Evolutionary conservation across 2,888 invertebrate species (phyloP).

Genomic region (Chalcis sispes): DNA sequence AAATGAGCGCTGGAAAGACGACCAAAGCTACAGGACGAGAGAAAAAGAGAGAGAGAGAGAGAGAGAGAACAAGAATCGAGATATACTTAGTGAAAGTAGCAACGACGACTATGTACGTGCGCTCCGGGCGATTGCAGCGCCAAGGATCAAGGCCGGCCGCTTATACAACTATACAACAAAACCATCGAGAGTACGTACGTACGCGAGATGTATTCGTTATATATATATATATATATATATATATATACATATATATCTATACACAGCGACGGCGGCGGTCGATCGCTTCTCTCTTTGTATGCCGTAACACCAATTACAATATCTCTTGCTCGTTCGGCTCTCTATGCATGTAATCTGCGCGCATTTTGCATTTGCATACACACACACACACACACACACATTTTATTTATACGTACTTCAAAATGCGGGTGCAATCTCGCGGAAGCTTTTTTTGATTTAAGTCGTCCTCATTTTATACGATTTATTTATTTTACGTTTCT

Average conservation of each 20-base stretch:
- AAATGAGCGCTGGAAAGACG: no score
- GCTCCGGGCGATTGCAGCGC: conserved; percentile 72
- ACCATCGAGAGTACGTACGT: conserved; percentile 22
- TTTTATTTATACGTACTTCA: background rate
- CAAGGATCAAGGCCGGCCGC: conserved; percentile 74
- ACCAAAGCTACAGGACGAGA: no score
- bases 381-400: no score
- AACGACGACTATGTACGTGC: conserved; percentile 57
- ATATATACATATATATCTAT: no score
- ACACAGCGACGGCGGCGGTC: background rate
- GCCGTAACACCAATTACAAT: conserved; percentile 51
- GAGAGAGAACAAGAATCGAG: background rate
- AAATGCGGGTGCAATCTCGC: background rate
- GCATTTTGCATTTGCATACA: background rate
- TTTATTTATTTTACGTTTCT: no score
- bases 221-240: no score
- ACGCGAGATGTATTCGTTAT: background rate
- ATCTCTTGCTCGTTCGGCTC: conserved; percentile 1
- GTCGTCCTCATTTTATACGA: no score
- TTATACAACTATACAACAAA: conserved; percentile 62
- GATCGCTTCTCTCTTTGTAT: conserved; percentile 17
- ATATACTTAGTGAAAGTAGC: conserved; percentile 72
- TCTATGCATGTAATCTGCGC: conserved; percentile 6
- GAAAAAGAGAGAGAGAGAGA: background rate
- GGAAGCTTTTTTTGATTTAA: conserved; percentile 17